Evolutionary conservation across 2,113 vertebrate species (phyloP).

Genomic region (Solenodon paradoxus): DNA sequence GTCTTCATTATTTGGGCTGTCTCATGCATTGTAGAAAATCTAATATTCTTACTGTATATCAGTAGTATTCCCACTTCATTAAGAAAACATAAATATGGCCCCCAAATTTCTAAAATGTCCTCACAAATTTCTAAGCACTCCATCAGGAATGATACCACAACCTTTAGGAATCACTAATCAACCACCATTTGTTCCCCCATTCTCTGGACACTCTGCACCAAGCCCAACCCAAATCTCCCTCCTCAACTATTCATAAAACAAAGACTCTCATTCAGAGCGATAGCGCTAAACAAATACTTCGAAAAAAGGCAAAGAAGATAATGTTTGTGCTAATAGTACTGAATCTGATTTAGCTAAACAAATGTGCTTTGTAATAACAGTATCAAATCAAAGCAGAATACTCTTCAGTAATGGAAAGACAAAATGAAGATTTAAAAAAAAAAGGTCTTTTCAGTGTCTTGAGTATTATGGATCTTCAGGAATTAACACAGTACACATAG

Average conservation of each 20-base stretch:
- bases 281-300: background rate
- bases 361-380: background rate
- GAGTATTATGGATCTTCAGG: background rate
- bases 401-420: background rate
- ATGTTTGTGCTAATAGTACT: background rate
- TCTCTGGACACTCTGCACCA: background rate
- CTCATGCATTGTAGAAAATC: background rate
- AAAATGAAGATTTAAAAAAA: background rate
- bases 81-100: background rate
- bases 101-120: background rate
- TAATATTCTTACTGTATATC: background rate
- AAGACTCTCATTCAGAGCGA: background rate
- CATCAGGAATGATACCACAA: background rate
- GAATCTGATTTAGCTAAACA: background rate
- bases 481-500: background rate
- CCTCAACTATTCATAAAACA: background rate
- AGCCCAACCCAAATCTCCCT: background rate
- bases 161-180: background rate
- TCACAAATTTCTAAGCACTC: background rate
- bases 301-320: background rate
- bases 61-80: background rate
- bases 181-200: background rate
- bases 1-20: background rate
- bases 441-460: background rate
- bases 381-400: background rate